Percentiles rank a stretch among this genome's conserved stretches.
Evolutionary conservation across 2,888 invertebrate genomes (phyloP).

Genomic region (Arenicola marina): DNA sequence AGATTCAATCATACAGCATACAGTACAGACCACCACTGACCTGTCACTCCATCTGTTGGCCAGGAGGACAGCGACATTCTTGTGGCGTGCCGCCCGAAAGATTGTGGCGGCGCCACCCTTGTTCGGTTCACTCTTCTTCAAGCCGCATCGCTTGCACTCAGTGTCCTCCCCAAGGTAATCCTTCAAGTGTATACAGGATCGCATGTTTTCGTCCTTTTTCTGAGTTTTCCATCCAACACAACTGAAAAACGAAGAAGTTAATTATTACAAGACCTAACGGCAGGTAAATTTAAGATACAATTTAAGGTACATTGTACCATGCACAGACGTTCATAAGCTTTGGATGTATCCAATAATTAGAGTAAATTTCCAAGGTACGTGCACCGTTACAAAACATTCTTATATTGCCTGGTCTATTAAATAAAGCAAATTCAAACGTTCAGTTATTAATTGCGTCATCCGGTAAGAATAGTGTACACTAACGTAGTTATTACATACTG

Average conservation of each 20-base stretch:
- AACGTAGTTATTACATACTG: too few relatives aligned
- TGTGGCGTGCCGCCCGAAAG: constrained; percentile 36
- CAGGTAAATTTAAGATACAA: not conserved
- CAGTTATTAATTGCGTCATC: not conserved
- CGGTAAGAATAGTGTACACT: not conserved
- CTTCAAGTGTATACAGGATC: constrained; percentile 51
- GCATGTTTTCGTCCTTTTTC: constrained; percentile 36
- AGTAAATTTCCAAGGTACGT: too few relatives aligned
- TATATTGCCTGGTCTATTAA: too few relatives aligned
- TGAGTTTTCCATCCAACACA: constrained; percentile 41
- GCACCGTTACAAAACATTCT: too few relatives aligned
- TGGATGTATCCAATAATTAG: too few relatives aligned
- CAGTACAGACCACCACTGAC: too few relatives aligned
- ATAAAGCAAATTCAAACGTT: too few relatives aligned
- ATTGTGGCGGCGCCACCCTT: constrained; percentile 35
- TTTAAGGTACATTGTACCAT: not conserved
- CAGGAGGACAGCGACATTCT: constrained; percentile 35
- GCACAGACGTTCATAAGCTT: too few relatives aligned
- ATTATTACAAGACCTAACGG: not conserved
- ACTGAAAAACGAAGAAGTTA: constrained; percentile 30
- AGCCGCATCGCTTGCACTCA: constrained; percentile 40
- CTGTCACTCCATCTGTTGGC: constrained; percentile 52
- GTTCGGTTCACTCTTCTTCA: constrained; percentile 33
- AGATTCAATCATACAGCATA: too few relatives aligned
- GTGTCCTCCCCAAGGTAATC: constrained; percentile 49